Percentiles rank a stretch among this genome's conserved stretches.
These are phyloP conservation scores for Carterocephalus palaemon DNA, from an alignment of 2,888 invertebrate genomes.

Conservation along the genomic window DNA sequence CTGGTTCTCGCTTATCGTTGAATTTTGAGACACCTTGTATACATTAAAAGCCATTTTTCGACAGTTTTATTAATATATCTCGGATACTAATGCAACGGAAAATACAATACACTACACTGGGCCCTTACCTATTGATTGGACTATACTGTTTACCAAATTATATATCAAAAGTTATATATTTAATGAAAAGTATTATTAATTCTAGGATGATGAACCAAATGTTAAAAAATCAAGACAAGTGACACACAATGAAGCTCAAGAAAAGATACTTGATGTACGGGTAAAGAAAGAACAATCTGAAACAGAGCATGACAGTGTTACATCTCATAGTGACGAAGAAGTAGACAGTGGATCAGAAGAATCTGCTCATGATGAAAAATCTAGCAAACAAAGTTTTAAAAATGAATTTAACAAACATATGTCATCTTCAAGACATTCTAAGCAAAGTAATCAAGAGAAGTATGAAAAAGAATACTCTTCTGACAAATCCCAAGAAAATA, in stretches of 20 bases:
- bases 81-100: too few species aligned
- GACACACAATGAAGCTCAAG: constrained; percentile 50
- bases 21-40: too few species aligned
- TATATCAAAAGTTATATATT: too few species aligned
- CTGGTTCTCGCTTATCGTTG: too few species aligned
- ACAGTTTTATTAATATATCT: too few species aligned
- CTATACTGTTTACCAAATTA: too few species aligned
- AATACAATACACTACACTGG: too few species aligned
- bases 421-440: constrained; percentile 45
- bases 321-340: constrained; percentile 10
- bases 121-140: too few species aligned
- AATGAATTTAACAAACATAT: constrained; percentile 39
- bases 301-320: constrained; percentile 16
- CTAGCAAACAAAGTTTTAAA: constrained; percentile 40
- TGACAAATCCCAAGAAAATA: constrained; percentile 35
- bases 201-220: constrained; percentile 58
- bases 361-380: constrained; percentile 52
- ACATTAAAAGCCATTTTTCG: too few species aligned
- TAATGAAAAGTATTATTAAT: constrained; percentile 15
- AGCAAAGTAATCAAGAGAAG: constrained; percentile 40
- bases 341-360: constrained; percentile 41
- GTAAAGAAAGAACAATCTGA: constrained; percentile 46
- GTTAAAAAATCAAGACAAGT: constrained; percentile 52
- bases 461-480: constrained; percentile 45
- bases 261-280: constrained; percentile 37